Percentiles rank a stretch among this genome's conserved stretches.
phyloP scores from a whole-genome alignment of 2,888 invertebrate species.

The Noctua comes region DNA sequence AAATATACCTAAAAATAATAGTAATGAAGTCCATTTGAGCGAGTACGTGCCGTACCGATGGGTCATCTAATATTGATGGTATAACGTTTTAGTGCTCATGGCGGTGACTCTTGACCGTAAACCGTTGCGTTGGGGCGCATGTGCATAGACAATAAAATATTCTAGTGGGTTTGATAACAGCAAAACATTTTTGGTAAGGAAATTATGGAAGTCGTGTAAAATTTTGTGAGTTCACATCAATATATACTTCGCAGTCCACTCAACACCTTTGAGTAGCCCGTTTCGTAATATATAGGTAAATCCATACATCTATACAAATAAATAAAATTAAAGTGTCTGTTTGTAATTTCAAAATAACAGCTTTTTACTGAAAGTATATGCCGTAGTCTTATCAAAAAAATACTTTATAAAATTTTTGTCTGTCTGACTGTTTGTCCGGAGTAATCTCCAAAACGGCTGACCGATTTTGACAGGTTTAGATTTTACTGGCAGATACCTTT shows the following conservation, averaged over 20 bases:
- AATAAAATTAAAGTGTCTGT: no score
- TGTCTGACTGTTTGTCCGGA: background rate
- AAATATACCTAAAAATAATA: conserved; percentile 39
- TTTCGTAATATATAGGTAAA: no score
- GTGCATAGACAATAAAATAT: conserved; percentile 39
- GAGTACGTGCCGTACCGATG: conserved; percentile 62
- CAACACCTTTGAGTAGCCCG: no score
- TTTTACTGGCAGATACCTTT: background rate
- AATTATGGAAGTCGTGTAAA: no score
- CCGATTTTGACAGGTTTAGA: background rate
- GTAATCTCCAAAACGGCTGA: background rate
- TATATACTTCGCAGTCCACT: no score
- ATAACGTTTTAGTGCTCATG: conserved; percentile 69
- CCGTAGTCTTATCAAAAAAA: no score
- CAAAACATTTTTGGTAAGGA: no score
- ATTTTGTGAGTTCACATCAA: no score
- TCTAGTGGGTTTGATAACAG: background rate
- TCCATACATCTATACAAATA: no score
- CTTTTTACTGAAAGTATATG: no score
- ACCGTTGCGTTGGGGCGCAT: conserved; percentile 36
- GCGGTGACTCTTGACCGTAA: conserved; percentile 63
- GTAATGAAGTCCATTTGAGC: conserved; percentile 63
- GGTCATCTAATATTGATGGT: conserved; percentile 82
- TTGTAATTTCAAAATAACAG: no score
- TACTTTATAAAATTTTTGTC: no score